phyloP scores from a whole-genome alignment of 2,888 invertebrate genomes.

The Drosophila acutilabella region DNA sequence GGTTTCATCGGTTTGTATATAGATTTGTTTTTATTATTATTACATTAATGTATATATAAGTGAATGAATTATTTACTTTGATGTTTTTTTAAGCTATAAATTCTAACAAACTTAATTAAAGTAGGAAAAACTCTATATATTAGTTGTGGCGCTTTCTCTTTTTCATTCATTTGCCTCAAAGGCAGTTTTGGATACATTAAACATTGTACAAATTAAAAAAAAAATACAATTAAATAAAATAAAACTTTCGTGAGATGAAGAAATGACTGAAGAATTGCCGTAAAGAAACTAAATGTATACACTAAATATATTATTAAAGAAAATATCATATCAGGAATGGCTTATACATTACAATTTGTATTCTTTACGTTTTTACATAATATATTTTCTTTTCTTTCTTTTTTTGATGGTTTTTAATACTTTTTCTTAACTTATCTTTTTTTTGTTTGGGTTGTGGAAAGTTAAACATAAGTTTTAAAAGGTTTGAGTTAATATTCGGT shows the following conservation, averaged over 20 bases:
- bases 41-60: constrained; percentile 32
- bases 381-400: constrained; percentile 30
- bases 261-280: constrained; percentile 18
- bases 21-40: constrained; percentile 28
- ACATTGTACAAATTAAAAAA: constrained; percentile 14
- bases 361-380: constrained; percentile 43
- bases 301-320: constrained; percentile 30
- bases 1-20: constrained; percentile 32
- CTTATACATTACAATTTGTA: constrained; percentile 62
- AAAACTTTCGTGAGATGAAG: constrained; percentile 9
- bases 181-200: constrained; percentile 48
- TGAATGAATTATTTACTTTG: constrained; percentile 59
- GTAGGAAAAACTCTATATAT: constrained; percentile 66
- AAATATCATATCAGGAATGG: constrained; percentile 71
- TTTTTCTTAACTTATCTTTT: constrained; percentile 48
- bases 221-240: not conserved
- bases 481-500: constrained; percentile 63
- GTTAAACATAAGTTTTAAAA: constrained; percentile 43
- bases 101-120: constrained; percentile 77
- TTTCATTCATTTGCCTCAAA: constrained; percentile 61
- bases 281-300: constrained; percentile 18
- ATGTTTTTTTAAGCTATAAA: constrained; percentile 65
- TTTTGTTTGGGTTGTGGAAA: not conserved
- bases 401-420: constrained; percentile 59
- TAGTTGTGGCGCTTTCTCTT: constrained; percentile 73